Conservation (phyloP, 1,140 invertebrate genomes). For the Halictus rubicundus region DNA sequence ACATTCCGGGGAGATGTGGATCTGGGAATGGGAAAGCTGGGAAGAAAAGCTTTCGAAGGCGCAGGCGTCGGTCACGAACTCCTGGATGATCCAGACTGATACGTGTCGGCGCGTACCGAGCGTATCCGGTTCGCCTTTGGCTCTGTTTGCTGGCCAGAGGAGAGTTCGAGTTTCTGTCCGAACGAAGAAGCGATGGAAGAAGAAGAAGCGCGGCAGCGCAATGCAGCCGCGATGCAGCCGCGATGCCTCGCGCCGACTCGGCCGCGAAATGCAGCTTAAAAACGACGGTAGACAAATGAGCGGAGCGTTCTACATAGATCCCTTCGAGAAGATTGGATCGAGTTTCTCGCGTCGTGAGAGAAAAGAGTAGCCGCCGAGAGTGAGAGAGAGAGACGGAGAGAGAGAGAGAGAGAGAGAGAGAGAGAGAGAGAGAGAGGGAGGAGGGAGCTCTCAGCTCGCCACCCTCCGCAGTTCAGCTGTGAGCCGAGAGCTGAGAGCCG, state of each 20-base stretch:
- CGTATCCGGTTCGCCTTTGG: conserved; percentile 63
- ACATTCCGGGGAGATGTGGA: conserved; percentile 12
- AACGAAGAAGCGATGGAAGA: conserved; percentile 20
- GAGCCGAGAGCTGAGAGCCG: too few species aligned
- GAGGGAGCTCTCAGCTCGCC: conserved; percentile 20
- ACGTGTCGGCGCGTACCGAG: conserved; percentile 31
- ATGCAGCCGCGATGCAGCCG: neutral
- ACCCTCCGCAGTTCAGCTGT: neutral
- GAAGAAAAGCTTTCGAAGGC: conserved; percentile 43
- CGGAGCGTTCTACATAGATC: conserved; percentile 78
- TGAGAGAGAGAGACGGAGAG: neutral
- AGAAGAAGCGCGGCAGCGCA: neutral
- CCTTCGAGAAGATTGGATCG: conserved; percentile 75
- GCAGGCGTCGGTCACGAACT: conserved; percentile 37
- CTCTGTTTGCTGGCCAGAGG: conserved; percentile 34
- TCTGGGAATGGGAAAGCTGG: conserved; percentile 26
- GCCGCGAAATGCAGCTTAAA: conserved; percentile 70
- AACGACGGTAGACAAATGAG: conserved; percentile 78
- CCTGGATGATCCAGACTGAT: conserved; percentile 40
- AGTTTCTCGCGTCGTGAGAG: conserved; percentile 77
- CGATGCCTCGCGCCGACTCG: conserved; percentile 47
- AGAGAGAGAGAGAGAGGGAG: neutral
- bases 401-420: neutral
- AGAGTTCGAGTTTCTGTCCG: conserved; percentile 67
- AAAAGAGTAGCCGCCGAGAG: conserved; percentile 64